A percentile compares a stretch with the other conserved stretches of the same genome.
Evolutionary conservation across 1,140 invertebrate genomes (phyloP).

Genomic region (Drosophila asahinai): DNA sequence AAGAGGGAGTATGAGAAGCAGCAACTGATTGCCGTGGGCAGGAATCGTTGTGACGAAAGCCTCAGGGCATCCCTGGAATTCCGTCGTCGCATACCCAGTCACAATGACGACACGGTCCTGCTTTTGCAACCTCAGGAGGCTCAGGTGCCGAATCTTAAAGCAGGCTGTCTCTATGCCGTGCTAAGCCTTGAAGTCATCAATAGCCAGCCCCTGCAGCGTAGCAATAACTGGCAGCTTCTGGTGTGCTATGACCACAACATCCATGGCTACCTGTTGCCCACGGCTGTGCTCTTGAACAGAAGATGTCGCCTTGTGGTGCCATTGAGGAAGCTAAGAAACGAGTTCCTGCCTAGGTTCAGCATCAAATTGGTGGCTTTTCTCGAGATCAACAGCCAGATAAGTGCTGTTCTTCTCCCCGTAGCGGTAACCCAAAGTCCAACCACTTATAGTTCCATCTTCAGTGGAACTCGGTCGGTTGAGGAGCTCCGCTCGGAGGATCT

Average conservation of each 20-base stretch:
- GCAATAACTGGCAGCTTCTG: conserved; percentile 56
- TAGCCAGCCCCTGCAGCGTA: conserved; percentile 17
- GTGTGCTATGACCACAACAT: conserved; percentile 28
- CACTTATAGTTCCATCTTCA: conserved; percentile 55
- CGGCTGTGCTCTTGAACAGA: conserved; percentile 37
- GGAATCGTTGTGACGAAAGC: conserved; percentile 8
- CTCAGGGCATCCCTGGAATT: conserved; percentile 43
- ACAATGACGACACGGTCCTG: conserved; percentile 7
- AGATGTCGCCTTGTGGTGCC: conserved; percentile 47
- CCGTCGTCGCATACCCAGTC: conserved; percentile 39
- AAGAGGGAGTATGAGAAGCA: conserved; percentile 64
- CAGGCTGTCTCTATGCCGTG: conserved; percentile 37
- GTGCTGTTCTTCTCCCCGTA: conserved; percentile 55
- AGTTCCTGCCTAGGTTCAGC: conserved; percentile 44
- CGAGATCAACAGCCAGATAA: conserved; percentile 40
- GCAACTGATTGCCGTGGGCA: conserved; percentile 59
- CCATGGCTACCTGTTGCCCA: conserved; percentile 47
- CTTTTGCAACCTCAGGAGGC: conserved; percentile 16
- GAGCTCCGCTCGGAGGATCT: conserved; percentile 11
- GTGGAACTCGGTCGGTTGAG: neutral
- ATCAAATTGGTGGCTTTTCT: conserved; percentile 53
- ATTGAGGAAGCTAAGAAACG: conserved; percentile 28
- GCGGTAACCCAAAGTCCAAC: conserved; percentile 6
- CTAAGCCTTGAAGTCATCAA: conserved; percentile 31
- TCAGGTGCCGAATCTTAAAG: neutral